These are phyloP conservation scores for Drosophila parvula DNA, from an alignment of 1,140 invertebrate species.

Conservation along the genomic window DNA sequence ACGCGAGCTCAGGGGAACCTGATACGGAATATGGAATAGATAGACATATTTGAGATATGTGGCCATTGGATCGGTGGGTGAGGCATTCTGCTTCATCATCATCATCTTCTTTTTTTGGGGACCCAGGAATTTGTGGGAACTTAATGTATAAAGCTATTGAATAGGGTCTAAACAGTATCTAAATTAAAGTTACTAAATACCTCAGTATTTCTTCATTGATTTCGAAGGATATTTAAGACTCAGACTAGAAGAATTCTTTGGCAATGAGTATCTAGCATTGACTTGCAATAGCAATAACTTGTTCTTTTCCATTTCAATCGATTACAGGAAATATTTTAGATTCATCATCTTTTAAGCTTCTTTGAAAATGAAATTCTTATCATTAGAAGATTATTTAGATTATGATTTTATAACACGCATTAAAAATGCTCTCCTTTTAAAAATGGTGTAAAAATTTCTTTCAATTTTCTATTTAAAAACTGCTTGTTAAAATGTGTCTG, in stretches of 20 bases:
- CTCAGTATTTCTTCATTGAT: not conserved
- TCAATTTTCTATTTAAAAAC: no score
- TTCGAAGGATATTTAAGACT: not conserved
- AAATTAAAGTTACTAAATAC: not conserved
- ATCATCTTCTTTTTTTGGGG: not conserved
- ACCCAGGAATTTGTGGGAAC: no score
- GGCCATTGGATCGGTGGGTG: constrained; percentile 3
- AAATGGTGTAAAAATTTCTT: no score
- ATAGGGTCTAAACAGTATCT: not conserved
- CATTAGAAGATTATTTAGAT: no score
- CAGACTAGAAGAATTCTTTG: not conserved
- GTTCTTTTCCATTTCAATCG: not conserved
- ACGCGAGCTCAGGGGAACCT: not conserved
- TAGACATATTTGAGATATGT: constrained; percentile 14
- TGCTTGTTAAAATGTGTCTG: no score
- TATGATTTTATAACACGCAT: no score
- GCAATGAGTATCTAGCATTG: not conserved
- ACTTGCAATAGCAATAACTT: not conserved
- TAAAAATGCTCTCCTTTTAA: no score
- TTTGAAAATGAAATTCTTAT: no score
- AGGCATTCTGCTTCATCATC: not conserved
- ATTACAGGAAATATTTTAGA: not conserved
- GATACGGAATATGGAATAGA: constrained; percentile 3
- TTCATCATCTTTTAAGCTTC: not conserved
- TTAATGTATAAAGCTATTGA: not conserved